These are phyloP conservation scores for Wasmannia auropunctata DNA, from an alignment of 1,140 invertebrate genomes.

Conservation along the genomic window DNA sequence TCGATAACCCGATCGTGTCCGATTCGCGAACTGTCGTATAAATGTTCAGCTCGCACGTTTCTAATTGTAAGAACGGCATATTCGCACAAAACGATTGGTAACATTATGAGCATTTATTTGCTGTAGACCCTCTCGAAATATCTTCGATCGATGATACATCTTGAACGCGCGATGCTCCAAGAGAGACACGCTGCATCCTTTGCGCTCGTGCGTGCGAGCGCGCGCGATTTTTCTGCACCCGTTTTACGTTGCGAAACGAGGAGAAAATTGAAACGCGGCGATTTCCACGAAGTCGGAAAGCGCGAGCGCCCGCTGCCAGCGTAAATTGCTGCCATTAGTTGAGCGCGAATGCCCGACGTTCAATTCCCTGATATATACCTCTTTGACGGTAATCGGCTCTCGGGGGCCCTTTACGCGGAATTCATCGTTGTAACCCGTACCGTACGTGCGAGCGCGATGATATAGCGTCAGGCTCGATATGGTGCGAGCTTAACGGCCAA, in stretches of 20 bases:
- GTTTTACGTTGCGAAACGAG: constrained; percentile 26
- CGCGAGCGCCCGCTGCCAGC: constrained; percentile 34
- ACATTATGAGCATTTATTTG: not conserved
- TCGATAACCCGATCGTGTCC: constrained; percentile 31
- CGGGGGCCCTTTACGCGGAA: constrained; percentile 53
- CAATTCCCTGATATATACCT: constrained; percentile 73
- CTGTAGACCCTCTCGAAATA: not conserved
- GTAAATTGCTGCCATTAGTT: constrained; percentile 71
- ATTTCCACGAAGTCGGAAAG: constrained; percentile 70
- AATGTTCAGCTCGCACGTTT: not conserved
- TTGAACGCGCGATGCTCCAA: not conserved
- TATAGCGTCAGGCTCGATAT: constrained; percentile 48
- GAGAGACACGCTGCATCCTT: not conserved
- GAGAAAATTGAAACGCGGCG: constrained; percentile 66
- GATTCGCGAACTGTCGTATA: not conserved
- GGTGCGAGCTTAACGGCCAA: constrained; percentile 43
- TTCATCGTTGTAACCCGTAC: constrained; percentile 14
- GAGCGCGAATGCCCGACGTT: constrained; percentile 66
- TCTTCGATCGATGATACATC: not conserved
- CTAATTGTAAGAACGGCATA: too few species aligned
- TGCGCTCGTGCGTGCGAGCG: not conserved
- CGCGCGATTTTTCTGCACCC: not conserved
- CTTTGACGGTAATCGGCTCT: constrained; percentile 61
- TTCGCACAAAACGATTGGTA: not conserved
- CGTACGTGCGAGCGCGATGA: not conserved